Conservation (phyloP, 2,888 invertebrate species). For the Drosophila antonietae region DNA sequence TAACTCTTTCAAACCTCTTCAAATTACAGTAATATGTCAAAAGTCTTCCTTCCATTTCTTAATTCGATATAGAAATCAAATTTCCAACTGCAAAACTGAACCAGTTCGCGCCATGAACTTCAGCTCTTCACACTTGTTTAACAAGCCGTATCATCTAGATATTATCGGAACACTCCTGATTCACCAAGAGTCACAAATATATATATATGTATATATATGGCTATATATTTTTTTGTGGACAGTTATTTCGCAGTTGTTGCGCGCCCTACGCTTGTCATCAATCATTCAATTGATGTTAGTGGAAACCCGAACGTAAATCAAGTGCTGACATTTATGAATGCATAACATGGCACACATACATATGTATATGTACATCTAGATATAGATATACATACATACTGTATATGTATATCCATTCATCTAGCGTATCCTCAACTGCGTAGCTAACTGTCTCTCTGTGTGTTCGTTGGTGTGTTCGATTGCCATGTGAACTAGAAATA, state of each 20-base stretch:
- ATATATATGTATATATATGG: too few relatives aligned
- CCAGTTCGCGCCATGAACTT: not conserved
- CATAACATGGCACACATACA: conserved; percentile 19
- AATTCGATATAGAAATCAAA: too few relatives aligned
- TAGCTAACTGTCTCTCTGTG: conserved; percentile 5
- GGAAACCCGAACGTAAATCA: conserved; percentile 39
- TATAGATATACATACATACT: too few relatives aligned
- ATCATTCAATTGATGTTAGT: conserved; percentile 41
- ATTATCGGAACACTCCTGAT: conserved; percentile 3
- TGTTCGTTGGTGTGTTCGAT: conserved; percentile 12
- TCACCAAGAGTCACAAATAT: not conserved
- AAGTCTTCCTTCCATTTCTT: not conserved
- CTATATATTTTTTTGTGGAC: not conserved
- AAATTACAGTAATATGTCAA: not conserved
- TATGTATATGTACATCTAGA: not conserved
- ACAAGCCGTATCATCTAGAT: conserved; percentile 1
- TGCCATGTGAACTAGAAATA: conserved; percentile 55
- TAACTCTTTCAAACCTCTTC: too few relatives aligned
- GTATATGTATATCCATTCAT: conserved; percentile 7
- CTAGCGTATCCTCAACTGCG: conserved; percentile 30
- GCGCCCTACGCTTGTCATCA: conserved; percentile 33
- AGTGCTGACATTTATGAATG: conserved; percentile 37
- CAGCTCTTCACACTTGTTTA: not conserved
- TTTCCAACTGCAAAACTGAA: not conserved
- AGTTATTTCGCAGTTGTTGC: not conserved